These are phyloP conservation scores for Labeo calbasu DNA, from an alignment of 2,797 vertebrate species.

Conservation along the genomic window DNA sequence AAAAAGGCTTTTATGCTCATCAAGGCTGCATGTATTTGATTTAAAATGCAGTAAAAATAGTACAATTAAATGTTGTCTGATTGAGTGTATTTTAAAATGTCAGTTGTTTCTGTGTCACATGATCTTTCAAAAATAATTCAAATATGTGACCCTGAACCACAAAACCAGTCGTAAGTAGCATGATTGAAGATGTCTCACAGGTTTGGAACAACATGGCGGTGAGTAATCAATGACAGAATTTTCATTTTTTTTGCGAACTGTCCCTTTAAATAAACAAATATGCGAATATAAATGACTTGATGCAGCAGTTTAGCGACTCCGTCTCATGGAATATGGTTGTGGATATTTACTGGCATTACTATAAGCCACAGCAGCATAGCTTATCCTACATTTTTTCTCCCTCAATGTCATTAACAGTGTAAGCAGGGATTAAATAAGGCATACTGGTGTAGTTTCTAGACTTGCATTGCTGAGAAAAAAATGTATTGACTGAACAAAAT, in stretches of 20 bases:
- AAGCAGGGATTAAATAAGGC: conserved; percentile 52
- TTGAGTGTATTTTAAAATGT: not conserved
- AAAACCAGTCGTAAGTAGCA: too few species aligned
- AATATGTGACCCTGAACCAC: not conserved
- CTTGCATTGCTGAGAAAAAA: conserved; percentile 16
- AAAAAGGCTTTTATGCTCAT: not conserved
- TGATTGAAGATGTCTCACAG: too few species aligned
- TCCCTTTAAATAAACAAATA: not conserved
- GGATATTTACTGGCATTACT: conserved; percentile 35
- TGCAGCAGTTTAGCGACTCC: not conserved
- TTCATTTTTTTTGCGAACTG: too few species aligned
- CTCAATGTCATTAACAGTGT: conserved; percentile 45
- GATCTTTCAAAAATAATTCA: not conserved
- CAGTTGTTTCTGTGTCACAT: not conserved
- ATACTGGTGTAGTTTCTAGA: conserved; percentile 14
- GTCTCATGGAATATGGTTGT: conserved; percentile 1
- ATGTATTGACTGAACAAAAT: conserved; percentile 21
- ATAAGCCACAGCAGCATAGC: not conserved
- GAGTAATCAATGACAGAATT: too few species aligned
- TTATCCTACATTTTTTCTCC: conserved; percentile 42
- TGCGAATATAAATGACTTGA: not conserved
- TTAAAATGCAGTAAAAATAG: not conserved
- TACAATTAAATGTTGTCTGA: not conserved
- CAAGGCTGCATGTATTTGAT: not conserved
- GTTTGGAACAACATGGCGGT: too few species aligned